Base-by-base conservation (phyloP, 2,888 invertebrate genomes). In the Hyalella azteca region DNA sequence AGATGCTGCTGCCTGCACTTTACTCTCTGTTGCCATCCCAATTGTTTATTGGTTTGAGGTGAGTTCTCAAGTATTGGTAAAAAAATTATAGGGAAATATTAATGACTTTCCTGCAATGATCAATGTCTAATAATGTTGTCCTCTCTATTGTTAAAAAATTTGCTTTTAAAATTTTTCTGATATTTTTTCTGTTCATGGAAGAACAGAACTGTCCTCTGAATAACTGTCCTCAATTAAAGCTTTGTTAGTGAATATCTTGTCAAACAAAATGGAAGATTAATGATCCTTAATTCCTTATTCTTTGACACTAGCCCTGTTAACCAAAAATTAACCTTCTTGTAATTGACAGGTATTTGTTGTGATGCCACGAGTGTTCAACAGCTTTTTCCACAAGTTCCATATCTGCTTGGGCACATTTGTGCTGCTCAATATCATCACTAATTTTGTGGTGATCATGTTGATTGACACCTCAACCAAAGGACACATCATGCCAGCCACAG, bases 381-480 rank as follows among this genome's bases (percentile, higher is more conserved):
- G 49, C 39, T 73, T 80, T 15, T 77, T 87, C 86, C 91, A 89
- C 88, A 90, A 88, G 54, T 88, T 91, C 76, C 93, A 92, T 87
- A 91, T 91, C 86, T 86, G 90, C 26, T 88, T 90, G 85, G 93
- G 93, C 59, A 89, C 91, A 50, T 94, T 94, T 87, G 88, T 96
- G 0, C 88, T 95, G 86, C 88, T 92, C 59, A 96, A 96, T 87
- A 89, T 95, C 40, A 90, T 93, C 76, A 92, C 93, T 0, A 96
- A 95, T 87, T 91, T 94, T 87, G 89, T 94, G 73, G 93, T 91
- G 86, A 91, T 93, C 45, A 91, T 95, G 86, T 88, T 93, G 77
- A 92, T 92, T 78, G 93, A 96, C 86, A 93, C 94, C 19, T 94
- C 93, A 85, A 93, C 93, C 86, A 90, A 89, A 87, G 91, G 90